phyloP scores from a whole-genome alignment of 2,113 vertebrate species.

The Sapayoa aenigma region DNA sequence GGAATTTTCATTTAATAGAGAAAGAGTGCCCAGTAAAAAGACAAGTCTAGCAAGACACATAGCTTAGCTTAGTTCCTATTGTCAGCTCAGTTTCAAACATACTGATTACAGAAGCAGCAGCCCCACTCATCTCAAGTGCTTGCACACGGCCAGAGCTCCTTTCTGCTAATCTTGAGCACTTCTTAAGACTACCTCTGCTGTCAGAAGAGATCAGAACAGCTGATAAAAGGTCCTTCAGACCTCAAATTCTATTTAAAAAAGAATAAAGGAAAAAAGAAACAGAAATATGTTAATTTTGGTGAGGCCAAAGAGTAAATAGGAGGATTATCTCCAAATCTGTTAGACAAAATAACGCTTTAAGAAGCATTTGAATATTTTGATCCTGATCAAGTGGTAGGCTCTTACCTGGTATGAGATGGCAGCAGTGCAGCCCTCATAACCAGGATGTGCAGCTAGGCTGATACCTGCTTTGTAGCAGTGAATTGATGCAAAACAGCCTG shows the following conservation, averaged over 20 bases:
- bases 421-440: not conserved
- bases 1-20: not conserved
- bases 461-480: not conserved
- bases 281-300: not conserved
- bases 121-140: slow-evolving; percentile 7
- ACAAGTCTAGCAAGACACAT: not conserved
- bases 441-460: not conserved
- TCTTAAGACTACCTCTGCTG: not conserved
- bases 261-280: not conserved
- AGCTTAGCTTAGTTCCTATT: not conserved
- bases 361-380: not conserved
- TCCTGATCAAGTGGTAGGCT: not conserved
- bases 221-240: not conserved
- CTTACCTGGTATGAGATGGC: not conserved
- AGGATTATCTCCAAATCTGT: not conserved
- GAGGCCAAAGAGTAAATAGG: not conserved
- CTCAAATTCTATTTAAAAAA: not conserved
- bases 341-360: not conserved
- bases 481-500: not conserved
- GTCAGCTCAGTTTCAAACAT: slow-evolving; percentile 17
- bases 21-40: not conserved
- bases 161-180: not conserved
- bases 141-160: not conserved
- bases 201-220: not conserved
- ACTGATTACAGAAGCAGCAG: not conserved